A percentile compares a stretch with the other conserved stretches of the same genome.
Conservation (phyloP, 2,113 vertebrate genomes). For the Apodemus sylvaticus region DNA sequence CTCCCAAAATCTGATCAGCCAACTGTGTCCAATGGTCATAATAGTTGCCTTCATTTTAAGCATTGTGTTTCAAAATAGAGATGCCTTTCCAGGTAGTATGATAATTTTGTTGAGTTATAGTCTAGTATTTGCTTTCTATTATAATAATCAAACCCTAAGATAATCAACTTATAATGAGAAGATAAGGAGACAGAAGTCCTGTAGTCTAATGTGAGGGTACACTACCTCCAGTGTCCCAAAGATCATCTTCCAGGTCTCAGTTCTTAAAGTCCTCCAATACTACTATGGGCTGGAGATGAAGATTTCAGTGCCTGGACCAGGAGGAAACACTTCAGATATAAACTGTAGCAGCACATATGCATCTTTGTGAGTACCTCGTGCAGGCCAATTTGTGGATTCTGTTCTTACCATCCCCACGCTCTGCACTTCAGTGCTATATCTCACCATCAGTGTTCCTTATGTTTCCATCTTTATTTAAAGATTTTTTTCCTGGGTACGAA, state of each 20-base stretch:
- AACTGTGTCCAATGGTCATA: neutral
- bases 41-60: neutral
- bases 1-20: neutral
- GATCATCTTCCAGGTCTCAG: too few species aligned
- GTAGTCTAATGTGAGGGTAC: neutral
- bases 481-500: neutral
- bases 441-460: neutral
- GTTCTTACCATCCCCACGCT: neutral
- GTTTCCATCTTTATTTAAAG: conserved; percentile 46
- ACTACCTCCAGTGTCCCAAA: neutral
- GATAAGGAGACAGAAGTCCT: neutral
- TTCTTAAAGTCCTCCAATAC: neutral
- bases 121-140: neutral
- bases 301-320: neutral
- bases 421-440: neutral
- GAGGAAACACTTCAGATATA: neutral
- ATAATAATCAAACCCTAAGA: neutral
- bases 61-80: neutral
- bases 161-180: neutral
- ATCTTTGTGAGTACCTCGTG: neutral
- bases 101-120: neutral
- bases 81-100: neutral
- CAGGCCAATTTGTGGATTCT: neutral
- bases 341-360: neutral
- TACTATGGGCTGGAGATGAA: neutral